A percentile compares a stretch with the other conserved stretches of the same genome.
Conservation (phyloP, 2,113 vertebrate species). For the Pelusios castaneus region DNA sequence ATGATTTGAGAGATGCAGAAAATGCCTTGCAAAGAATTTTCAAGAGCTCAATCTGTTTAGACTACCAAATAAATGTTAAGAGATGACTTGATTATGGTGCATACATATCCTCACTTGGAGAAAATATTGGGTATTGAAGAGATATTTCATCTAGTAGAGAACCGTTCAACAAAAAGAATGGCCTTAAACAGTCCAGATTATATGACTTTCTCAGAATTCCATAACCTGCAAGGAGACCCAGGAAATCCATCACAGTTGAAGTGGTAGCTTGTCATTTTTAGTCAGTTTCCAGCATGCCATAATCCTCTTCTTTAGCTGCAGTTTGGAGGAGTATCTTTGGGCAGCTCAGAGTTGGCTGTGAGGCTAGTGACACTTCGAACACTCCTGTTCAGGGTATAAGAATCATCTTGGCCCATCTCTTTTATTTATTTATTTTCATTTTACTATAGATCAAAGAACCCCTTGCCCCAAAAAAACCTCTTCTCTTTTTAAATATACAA, state of each 20-base stretch:
- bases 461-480: conserved; percentile 3
- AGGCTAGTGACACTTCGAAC: background rate
- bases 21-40: background rate
- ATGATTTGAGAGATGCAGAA: background rate
- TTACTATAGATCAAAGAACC: background rate
- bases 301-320: background rate
- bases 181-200: no score
- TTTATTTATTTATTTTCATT: background rate
- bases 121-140: background rate
- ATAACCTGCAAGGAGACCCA: no score
- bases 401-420: background rate
- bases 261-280: no score
- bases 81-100: background rate
- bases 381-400: background rate
- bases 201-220: no score
- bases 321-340: background rate
- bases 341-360: background rate
- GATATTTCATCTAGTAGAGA: background rate
- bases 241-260: no score
- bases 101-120: background rate
- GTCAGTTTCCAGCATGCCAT: background rate
- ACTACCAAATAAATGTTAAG: background rate
- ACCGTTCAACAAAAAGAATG: background rate
- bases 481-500: background rate
- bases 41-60: background rate